These are phyloP conservation scores for Blastomussa wellsi DNA, from an alignment of 92 coral and sea anemone species.

Conservation along the genomic window DNA sequence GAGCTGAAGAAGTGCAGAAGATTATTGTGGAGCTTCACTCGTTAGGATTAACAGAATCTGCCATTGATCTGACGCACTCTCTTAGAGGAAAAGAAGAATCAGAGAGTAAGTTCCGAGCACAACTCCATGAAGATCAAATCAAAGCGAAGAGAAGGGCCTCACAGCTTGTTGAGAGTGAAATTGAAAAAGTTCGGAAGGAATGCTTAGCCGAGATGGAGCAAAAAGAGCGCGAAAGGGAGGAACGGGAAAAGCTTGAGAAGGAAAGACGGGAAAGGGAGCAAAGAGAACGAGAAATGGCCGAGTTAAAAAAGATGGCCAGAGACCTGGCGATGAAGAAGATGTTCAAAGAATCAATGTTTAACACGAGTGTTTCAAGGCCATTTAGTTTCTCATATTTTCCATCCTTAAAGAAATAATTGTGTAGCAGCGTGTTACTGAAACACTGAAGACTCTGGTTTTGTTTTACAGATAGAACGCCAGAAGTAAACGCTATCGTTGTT, in stretches of 20 bases:
- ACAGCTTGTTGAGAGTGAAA: constrained; percentile 51
- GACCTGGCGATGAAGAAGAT: constrained; percentile 65
- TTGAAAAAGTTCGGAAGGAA: constrained; percentile 57
- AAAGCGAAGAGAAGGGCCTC: constrained; percentile 46
- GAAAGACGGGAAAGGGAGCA: constrained; percentile 57
- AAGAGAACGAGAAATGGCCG: constrained; percentile 47
- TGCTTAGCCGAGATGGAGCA: constrained; percentile 53
- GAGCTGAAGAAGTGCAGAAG: constrained; percentile 78
- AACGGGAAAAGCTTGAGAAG: constrained; percentile 58
- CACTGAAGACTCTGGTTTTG: background rate
- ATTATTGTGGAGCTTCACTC: constrained; percentile 69
- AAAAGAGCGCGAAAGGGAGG: constrained; percentile 47
- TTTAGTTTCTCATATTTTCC: constrained; percentile 80
- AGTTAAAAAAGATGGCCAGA: constrained; percentile 62
- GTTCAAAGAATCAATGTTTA: constrained; percentile 50
- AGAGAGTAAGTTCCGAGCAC: constrained; percentile 47
- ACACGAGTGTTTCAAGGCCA: constrained; percentile 59
- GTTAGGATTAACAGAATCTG: constrained; percentile 61
- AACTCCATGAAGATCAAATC: constrained; percentile 47
- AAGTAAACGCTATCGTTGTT: background rate
- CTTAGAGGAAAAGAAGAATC: constrained; percentile 71
- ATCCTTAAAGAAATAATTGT: constrained; percentile 25
- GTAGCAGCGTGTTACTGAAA: background rate
- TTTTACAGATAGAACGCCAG: background rate
- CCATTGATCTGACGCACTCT: constrained; percentile 66